Conservation (phyloP, 1,140 invertebrate genomes). For the Drosophila biarmipes region DNA sequence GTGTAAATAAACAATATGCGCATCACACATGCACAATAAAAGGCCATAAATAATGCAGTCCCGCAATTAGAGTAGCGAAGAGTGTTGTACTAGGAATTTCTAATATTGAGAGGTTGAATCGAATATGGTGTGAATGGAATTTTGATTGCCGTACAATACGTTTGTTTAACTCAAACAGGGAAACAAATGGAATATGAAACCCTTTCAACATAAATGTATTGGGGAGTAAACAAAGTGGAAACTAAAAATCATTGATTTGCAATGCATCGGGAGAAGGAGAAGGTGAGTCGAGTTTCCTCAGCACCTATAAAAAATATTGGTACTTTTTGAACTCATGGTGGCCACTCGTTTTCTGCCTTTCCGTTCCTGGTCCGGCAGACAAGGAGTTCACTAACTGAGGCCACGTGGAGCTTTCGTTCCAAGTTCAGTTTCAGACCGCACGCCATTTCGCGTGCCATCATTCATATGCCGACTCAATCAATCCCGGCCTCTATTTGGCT, state of each 20-base stretch:
- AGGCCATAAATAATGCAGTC: slow-evolving; percentile 60
- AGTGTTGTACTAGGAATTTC: slow-evolving; percentile 23
- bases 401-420: slow-evolving; percentile 21
- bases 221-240: slow-evolving; percentile 28
- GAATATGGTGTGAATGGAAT: slow-evolving; percentile 57
- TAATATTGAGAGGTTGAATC: slow-evolving; percentile 41
- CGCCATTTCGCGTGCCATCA: slow-evolving; percentile 38
- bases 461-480: slow-evolving; percentile 51
- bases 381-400: slow-evolving; percentile 22
- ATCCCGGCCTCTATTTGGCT: slow-evolving; percentile 39
- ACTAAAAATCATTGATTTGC: slow-evolving; percentile 14
- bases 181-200: slow-evolving; percentile 14
- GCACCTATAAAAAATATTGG: neutral
- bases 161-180: slow-evolving; percentile 43
- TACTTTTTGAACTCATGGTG: slow-evolving; percentile 15
- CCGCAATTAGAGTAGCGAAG: slow-evolving; percentile 60
- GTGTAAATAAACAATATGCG: slow-evolving; percentile 59
- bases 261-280: neutral
- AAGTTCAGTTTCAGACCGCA: slow-evolving; percentile 1
- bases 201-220: slow-evolving; percentile 19
- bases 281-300: neutral
- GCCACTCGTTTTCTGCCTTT: neutral
- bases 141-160: slow-evolving; percentile 39
- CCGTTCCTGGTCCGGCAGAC: neutral
- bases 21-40: slow-evolving; percentile 44